A percentile compares a stretch with the other conserved stretches of the same genome.
Conservation (phyloP, 2,113 vertebrate species). For the Anolis sagrei region DNA sequence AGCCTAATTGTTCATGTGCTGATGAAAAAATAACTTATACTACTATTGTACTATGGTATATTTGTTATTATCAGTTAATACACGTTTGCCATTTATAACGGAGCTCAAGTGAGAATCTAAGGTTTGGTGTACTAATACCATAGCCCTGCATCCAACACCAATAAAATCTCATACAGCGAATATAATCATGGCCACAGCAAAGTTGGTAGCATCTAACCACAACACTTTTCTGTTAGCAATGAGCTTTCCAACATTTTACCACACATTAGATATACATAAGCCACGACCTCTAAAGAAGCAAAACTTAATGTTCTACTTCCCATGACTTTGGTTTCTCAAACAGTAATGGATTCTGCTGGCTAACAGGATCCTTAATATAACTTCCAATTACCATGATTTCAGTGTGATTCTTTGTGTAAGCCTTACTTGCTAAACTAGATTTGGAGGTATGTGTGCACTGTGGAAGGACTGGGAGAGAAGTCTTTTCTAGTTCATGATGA, state of each 20-base stretch:
- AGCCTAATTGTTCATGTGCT: too few relatives aligned
- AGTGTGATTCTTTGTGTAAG: not conserved
- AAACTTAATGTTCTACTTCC: not conserved
- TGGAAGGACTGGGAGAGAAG: not conserved
- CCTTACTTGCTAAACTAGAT: not conserved
- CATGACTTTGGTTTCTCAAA: not conserved
- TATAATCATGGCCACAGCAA: not conserved
- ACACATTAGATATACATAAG: not conserved
- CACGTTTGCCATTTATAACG: too few relatives aligned
- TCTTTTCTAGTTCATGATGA: not conserved
- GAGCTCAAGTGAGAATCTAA: too few relatives aligned
- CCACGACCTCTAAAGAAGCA: not conserved
- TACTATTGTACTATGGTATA: too few relatives aligned
- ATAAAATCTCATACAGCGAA: too few relatives aligned
- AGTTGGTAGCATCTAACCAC: too few relatives aligned
- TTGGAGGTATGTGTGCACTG: not conserved
- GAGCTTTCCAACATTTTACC: not conserved
- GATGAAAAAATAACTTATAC: too few relatives aligned
- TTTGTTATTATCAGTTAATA: too few relatives aligned
- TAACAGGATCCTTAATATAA: not conserved
- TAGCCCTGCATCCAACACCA: too few relatives aligned
- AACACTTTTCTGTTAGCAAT: not conserved
- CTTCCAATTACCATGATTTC: not conserved
- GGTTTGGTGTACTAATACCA: too few relatives aligned
- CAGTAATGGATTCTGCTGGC: too few relatives aligned